Evolutionary conservation across 2,113 vertebrate genomes (phyloP), one percentile per base, ranked within the genome.

Genomic region (Nibea coibor): DNA sequence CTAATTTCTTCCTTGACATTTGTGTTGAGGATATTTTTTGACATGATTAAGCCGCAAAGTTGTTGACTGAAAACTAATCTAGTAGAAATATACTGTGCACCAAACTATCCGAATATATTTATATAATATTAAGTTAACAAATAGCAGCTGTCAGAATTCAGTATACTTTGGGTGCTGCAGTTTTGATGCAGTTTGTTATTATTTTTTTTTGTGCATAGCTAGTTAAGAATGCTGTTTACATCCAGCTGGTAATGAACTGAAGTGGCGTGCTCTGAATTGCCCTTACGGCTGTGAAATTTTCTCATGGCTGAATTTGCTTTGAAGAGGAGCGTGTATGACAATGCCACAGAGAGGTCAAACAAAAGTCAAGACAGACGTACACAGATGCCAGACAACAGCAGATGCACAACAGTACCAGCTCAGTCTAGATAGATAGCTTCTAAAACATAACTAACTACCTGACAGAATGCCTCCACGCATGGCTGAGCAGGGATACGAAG

Each of bases 381-480:
- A 9, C 35, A 39, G 35, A 39, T 39, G 8, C 7, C 35, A 9
- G 35, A 39, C 35, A 39, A 39, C 35, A 39, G 1, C 35, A 39
- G 35, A 39, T 39, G 35, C 35, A 39, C 35, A 84, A 72, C 48
- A 80, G 76, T 75, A 28, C 17, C 1, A 19, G 45, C 66, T 73
- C 71, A 72, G 70, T 73, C 47, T 70, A 39, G 64, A n/a, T 28
- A 59, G 59, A 19, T 28, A 50, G 56, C 77, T 87, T 81, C 54
- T 48, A 17, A 48, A 48, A 78, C 58, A 80, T 19, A 77, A 28
- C 63, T 56, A 72, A 63, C 64, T 45, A 45, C 43, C 11, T 75
- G 82, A 85, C 81, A 87, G 73, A 73, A 48, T 67, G 53, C 28
- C 50, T 77, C 50, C 63, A 67, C 72, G 91, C 72, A 80, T 51